Base-by-base conservation (phyloP, 2,888 invertebrate genomes). In the Mythimna pallens region DNA sequence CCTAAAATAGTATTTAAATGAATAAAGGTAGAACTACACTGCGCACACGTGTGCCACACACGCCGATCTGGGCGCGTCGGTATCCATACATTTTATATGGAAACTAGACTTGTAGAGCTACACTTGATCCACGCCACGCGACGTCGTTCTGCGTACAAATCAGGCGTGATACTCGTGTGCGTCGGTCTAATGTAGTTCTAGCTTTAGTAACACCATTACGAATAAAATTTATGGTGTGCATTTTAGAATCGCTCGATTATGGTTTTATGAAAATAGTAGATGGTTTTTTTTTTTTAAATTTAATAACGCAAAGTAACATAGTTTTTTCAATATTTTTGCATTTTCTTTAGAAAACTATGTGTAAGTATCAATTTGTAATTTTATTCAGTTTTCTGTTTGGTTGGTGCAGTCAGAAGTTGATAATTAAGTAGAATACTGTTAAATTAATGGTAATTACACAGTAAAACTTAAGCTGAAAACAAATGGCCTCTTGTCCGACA, bases 401-500 rank as follows among this genome's bases (percentile, higher is more conserved):
- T 30, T 12, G 3, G 5, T 30, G 1, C 30, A 14, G 10, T 22
- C 6, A 50, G 12, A 50, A 67, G 68, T 52, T 9, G n/a, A 2
- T 67, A 68, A 12, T 34, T 58, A 52, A 14, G 52, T 69, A 12
- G 67, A 40, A 58, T 50, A 43, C 76, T 34, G 34, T 52, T 34
- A 36, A 43, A 52, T 43, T 73, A 12, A 40, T 57, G 30, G 20
- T 65, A 47, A 40, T 34, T 40, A 57, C 22, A 76, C 20, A 30
- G 14, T 50, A 10, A 43, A 66, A 76, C 30, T n/a, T 36, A 20
- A 75, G 43, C 30, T 30, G 30, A 30, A 30, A 66, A 12, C 7
- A 52, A 66, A 17, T 75, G 43, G 14, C 50, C n/a, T 36, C 6
- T 36, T 7, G 10, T 36, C 12, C 3, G n/a, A 14, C 10, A n/a